Percentiles rank a stretch among this genome's conserved stretches.
These are phyloP conservation scores for Lumbricus terrestris DNA, from an alignment of 2,888 invertebrate genomes.

Conservation along the genomic window DNA sequence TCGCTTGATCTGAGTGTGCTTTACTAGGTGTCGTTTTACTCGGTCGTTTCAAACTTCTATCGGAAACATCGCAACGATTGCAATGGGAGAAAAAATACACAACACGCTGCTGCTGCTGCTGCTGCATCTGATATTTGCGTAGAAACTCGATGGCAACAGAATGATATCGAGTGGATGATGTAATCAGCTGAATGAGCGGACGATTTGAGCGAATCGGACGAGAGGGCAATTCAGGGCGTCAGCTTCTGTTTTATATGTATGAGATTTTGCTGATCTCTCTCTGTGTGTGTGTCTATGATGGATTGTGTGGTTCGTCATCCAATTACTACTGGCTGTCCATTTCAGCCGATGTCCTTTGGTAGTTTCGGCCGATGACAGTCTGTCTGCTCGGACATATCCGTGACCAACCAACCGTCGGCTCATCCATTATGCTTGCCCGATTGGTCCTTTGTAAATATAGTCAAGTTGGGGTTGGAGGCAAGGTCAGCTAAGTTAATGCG, in stretches of 20 bases:
- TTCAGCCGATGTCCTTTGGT: neutral
- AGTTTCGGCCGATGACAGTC: neutral
- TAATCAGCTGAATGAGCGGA: neutral
- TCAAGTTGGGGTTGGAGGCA: neutral
- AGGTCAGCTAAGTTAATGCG: neutral
- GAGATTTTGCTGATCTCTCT: no score
- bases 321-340: neutral
- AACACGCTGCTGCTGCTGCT: no score
- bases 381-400: neutral
- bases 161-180: neutral
- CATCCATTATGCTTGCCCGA: neutral
- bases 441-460: neutral
- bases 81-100: neutral
- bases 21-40: neutral
- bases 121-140: neutral
- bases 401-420: neutral
- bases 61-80: neutral
- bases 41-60: neutral
- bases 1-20: no score
- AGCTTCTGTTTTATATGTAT: neutral
- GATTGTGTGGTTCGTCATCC: neutral
- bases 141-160: neutral
- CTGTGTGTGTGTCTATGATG: neutral
- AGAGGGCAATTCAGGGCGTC: neutral
- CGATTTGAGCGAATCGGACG: neutral